Conservation (phyloP, 2,113 vertebrate species). For the Ceyx margarethae region DNA sequence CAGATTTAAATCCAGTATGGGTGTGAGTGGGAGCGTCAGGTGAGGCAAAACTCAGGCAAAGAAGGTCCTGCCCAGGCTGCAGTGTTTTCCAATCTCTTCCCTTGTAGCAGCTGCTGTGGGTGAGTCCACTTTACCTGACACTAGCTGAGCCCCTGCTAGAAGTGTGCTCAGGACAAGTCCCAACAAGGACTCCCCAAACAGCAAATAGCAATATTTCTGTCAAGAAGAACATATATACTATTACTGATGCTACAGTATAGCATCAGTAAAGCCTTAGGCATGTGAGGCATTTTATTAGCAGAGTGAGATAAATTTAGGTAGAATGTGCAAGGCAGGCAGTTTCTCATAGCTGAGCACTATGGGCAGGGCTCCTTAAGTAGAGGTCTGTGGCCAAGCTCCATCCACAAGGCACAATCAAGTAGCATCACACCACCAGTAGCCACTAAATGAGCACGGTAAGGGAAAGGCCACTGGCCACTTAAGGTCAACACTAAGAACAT, state of each 20-base stretch:
- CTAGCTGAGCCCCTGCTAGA: fast-evolving
- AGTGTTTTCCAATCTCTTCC: background rate
- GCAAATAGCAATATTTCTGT: background rate
- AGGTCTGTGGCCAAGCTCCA: background rate
- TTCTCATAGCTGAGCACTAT: background rate
- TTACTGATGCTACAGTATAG: background rate
- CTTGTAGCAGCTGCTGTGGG: background rate
- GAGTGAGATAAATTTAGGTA: background rate
- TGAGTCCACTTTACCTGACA: background rate
- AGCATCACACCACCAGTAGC: background rate
- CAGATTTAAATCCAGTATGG: background rate
- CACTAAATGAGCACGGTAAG: background rate
- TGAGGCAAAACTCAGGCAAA: background rate
- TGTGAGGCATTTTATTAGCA: background rate
- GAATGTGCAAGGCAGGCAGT: background rate
- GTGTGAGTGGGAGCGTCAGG: background rate
- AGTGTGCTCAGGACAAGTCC: background rate
- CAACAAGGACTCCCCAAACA: background rate
- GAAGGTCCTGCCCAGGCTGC: too few species aligned
- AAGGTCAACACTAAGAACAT: background rate
- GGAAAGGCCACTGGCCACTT: background rate
- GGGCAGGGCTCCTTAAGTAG: background rate
- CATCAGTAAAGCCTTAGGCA: background rate
- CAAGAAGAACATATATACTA: background rate
- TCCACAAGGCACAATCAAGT: background rate